Evolutionary conservation across 2,797 vertebrate genomes (phyloP), one percentile per base, ranked within the genome.

Genomic region (Sphaeramia orbicularis): DNA sequence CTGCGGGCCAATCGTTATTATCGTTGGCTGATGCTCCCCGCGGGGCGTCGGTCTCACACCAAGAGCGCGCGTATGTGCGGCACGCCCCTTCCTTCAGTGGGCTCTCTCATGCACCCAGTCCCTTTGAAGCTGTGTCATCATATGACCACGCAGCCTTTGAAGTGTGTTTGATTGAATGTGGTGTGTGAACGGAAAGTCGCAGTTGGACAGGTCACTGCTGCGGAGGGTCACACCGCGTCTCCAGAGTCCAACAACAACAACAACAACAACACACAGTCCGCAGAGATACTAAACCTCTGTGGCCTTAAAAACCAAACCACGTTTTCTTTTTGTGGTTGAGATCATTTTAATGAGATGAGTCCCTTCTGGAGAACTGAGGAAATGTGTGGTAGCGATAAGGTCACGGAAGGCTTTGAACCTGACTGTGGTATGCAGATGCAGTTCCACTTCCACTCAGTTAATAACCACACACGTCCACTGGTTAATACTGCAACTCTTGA

Each of bases 1-100:
- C 68, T 69, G 81, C 73, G 87, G 84, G 88, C 94, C 93, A 94
- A 93, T 93, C 88, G 82, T 81, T 81, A 73, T 81, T 81, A 80
- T 66, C 81, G 74, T 90, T 91, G 86, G 84, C 87, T 73, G 91
- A 65, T 60, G 80, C 76, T 85, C 55, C 63, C 77, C 63, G 82
- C 77, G 62, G 91, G 93, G 91, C 90, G 92, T 89, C 61, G 42
- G 67, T 90, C 86, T 85, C 84, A 81, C 77, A 51, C 76, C 55
- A 51, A 49, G 76, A 52, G 70, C 18, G 54, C 64, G 44, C 67
- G 40, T 43, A 37, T 21, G 71, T 45, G 47, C 32, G 78, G 24
- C 72, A 88, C 87, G 83, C 85, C 85, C 78, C 82, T 56, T 47
- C 67, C 82, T 48, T 14, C 41, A 0, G 32, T 45, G 44, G 19